phyloP scores from a whole-genome alignment of 1,140 invertebrate genomes.

The Polyergus mexicanus region DNA sequence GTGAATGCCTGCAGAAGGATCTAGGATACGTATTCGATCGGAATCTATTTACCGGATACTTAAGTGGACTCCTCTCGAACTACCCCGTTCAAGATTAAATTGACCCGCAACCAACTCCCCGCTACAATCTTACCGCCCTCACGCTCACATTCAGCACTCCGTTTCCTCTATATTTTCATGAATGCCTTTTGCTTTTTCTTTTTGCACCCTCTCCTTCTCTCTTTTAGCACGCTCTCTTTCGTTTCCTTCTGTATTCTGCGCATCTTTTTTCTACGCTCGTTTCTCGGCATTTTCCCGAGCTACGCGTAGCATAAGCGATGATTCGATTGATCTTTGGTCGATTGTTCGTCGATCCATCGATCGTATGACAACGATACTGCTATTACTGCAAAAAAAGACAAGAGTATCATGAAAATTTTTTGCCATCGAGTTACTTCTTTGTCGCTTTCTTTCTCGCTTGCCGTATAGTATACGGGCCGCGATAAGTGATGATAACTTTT shows the following conservation, averaged over 20 bases:
- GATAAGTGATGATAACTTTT: slow-evolving; percentile 27
- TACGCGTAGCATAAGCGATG: neutral
- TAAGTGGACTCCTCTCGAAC: slow-evolving; percentile 71
- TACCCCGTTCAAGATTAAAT: slow-evolving; percentile 75
- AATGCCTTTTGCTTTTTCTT: neutral
- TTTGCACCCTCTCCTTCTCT: neutral
- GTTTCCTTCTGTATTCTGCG: neutral
- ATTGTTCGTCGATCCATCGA: neutral
- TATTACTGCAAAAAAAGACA: neutral
- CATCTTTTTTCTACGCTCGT: neutral
- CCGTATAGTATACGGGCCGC: neutral
- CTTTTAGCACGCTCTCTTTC: no score
- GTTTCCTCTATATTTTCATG: slow-evolving; percentile 5
- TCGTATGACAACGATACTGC: neutral
- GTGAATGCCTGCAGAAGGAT: slow-evolving; percentile 69
- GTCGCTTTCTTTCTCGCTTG: slow-evolving; percentile 7
- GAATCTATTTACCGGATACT: slow-evolving; percentile 77
- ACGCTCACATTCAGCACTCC: neutral
- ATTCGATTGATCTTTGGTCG: slow-evolving; percentile 1
- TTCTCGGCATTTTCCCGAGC: slow-evolving; percentile 2
- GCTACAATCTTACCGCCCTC: neutral
- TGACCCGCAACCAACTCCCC: slow-evolving; percentile 69
- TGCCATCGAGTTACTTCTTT: slow-evolving; percentile 13
- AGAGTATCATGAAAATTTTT: slow-evolving; percentile 29
- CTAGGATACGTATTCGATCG: slow-evolving; percentile 69